Evolutionary conservation across 1,140 invertebrate genomes (phyloP), one percentile per base, ranked within the genome.

Genomic region (Plutomurus gul): DNA sequence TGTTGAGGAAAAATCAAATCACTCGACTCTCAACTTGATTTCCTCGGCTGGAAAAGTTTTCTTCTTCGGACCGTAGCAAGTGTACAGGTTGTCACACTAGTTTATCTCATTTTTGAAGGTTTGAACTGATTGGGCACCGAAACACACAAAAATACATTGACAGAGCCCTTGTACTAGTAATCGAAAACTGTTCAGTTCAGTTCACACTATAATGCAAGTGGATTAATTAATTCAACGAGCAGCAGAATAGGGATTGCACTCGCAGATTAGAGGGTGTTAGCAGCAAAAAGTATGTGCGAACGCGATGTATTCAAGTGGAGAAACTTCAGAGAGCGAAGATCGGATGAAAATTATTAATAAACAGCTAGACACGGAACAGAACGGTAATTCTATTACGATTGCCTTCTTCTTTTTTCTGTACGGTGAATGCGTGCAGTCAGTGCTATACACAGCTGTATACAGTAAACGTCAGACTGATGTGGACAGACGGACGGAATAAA

Each of bases 401-500:
- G n/a, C n/a, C n/a, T n/a, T n/a, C n/a, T n/a, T n/a, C n/a, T n/a
- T n/a, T n/a, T n/a, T n/a, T n/a, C n/a, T n/a, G n/a, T n/a, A n/a
- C n/a, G 2, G n/a, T 2, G 39, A 3, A 43, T 7, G n/a, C 39
- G 39, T 43, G 7, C 11, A n/a, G 39, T 43, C 11, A 13, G n/a
- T 8, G n/a, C 39, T 43, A 43, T 10, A 3, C n/a, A 43, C 11
- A 13, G 39, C n/a, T 43, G n/a, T 13, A 10, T 65, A 18, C 56
- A 65, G 56, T 30, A 65, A 27, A 65, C 30, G 27, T 65, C 10
- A 65, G 56, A 65, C 56, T 65, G 56, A 65, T 65, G 56, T 65
- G 56, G 56, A 65, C 56, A 65, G 22, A 65, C 56, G 56, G 56
- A 65, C 56, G 56, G 56, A 65, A 65, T 65, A 65, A 65, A 65